phyloP scores from a whole-genome alignment of 2,888 invertebrate genomes.

The Lathronympha strigana region DNA sequence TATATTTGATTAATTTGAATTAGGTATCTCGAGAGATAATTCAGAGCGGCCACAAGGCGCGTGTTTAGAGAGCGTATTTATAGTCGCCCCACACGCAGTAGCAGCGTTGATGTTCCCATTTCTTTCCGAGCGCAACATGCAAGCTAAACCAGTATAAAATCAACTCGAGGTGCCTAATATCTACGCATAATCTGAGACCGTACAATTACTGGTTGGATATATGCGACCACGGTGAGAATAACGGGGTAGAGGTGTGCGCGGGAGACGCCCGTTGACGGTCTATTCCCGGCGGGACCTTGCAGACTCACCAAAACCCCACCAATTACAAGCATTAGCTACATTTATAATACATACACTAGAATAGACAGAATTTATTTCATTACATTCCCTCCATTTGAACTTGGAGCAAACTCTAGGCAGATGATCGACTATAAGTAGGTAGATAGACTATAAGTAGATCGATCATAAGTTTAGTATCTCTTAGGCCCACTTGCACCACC shows the following conservation, averaged over 20 bases:
- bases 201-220: neutral
- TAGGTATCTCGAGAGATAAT: constrained; percentile 55
- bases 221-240: neutral
- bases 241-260: constrained; percentile 67
- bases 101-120: constrained; percentile 41
- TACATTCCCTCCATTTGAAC: constrained; percentile 9
- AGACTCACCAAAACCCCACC: constrained; percentile 48
- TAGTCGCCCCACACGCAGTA: constrained; percentile 80
- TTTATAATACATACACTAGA: constrained; percentile 8
- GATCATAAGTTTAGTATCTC: no score
- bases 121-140: neutral
- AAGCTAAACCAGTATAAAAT: neutral
- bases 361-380: neutral
- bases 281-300: constrained; percentile 79
- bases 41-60: constrained; percentile 65
- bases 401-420: constrained; percentile 1
- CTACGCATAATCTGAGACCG: neutral
- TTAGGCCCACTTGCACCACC: no score
- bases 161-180: neutral
- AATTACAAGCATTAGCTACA: constrained; percentile 36
- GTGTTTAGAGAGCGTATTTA: constrained; percentile 70
- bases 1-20: constrained; percentile 45
- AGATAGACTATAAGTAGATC: no score
- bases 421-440: no score
- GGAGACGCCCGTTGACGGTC: constrained; percentile 70